Base-by-base conservation (phyloP, 2,888 invertebrate genomes). In the Acanthoscelides obtectus region DNA sequence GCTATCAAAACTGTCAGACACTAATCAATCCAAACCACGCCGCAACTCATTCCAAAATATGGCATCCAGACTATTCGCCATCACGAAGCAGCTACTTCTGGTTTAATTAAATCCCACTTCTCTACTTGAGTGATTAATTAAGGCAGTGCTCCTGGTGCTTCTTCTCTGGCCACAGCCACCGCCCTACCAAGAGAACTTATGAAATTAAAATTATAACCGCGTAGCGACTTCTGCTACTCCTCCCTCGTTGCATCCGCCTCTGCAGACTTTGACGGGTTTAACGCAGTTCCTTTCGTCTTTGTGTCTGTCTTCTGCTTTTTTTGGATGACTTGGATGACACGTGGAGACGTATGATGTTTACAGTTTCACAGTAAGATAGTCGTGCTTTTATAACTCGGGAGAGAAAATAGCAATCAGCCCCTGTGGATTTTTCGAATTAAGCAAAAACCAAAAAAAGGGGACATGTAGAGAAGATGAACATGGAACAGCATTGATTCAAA, bases 11-110 rank as follows among this genome's bases (percentile, higher is more conserved):
- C 25, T 20, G 45, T 25, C 68, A 25, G 45, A 25, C n/a, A n/a
- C n/a, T n/a, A n/a, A n/a, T n/a, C n/a, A n/a, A n/a, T n/a, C n/a
- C n/a, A n/a, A n/a, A n/a, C n/a, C n/a, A n/a, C n/a, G n/a, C 27
- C 68, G 12, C 45, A n/a, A 20, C 68, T 25, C 68, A 25, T 27
- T 25, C 27, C 66, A 66, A 78, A 78, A 78, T 77, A 76, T 75
- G 68, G 68, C 25, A 19, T 5, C 25, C 12, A 20, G 76, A 77
- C 75, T 81, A 83, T 82, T 82, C 83, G 79, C 81, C 80, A 82
- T 82, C 82, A 83, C 81, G 83, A 82, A 82, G 82, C 82, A 81
- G 81, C 82, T 82, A 82, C 82, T 83, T 82, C 82, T 81, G 81
- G 80, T 82, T 83, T 83, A 83, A 83, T 83, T 83, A 83, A 83